Evolutionary conservation across 2,797 vertebrate genomes (phyloP), one percentile per base, ranked within the genome.

Genomic region (Apogon talboti): DNA sequence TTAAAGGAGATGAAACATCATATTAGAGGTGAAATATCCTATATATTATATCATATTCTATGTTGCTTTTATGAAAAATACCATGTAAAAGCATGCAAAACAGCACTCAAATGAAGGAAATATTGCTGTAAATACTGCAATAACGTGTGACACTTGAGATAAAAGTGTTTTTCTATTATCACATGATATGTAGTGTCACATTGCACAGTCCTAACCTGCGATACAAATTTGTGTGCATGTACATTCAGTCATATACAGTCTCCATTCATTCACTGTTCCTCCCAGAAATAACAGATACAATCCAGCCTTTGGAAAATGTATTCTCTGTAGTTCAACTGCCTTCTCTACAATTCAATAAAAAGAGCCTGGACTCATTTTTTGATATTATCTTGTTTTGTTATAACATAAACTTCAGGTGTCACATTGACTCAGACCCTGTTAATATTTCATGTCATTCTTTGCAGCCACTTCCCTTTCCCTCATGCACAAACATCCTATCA

Each of bases 401-500:
- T 72, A 59, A 70, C 54, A 73, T 62, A 74, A 87, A 84, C 81
- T 79, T 74, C 52, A 41, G 50, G 62, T 59, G 70, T 83, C 79
- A 76, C 74, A 58, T 43, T 19, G 67, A 62, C 84, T 76, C 72
- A 61, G 7, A 51, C 60, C 16, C 12, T 78, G 84, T 90, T 80
- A 82, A 88, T 87, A 85, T 91, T 90, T 90, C 67, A 88, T 84
- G 84, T 72, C 67, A 71, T 69, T 83, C 64, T 68, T 66, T 64
- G 51, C 45, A 73, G 72, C 60, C 68, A 51, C 72, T 47, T 62
- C 49, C 30, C 70, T 67, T 47, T 62, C 49, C 30, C 70, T 66
- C 16, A 21, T 60, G 11, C 33, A 60, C 51, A 55, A 52, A 43
- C 16, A 47, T 33, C 38, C 72, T 16, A 60, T 81, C 81, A 38